A percentile compares a stretch with the other conserved stretches of the same genome.
These are phyloP conservation scores for Holotrichia oblita DNA, from an alignment of 1,140 invertebrate genomes.

Conservation along the genomic window DNA sequence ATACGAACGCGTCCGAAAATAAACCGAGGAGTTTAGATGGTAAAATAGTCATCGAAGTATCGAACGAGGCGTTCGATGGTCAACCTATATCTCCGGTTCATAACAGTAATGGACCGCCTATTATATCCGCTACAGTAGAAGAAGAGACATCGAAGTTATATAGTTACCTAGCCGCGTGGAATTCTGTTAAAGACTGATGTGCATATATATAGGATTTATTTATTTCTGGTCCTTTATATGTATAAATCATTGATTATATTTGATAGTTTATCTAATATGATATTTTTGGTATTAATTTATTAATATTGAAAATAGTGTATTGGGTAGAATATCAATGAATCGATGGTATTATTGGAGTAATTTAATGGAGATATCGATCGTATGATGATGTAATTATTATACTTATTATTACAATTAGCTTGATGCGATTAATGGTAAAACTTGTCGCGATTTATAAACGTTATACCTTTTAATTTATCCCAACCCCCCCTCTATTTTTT, in stretches of 20 bases:
- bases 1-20: conserved; percentile 51
- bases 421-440: background rate
- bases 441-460: background rate
- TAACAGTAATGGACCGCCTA: background rate
- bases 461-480: background rate
- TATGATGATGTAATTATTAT: conserved; percentile 5
- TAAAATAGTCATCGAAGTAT: conserved; percentile 58
- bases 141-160: conserved; percentile 32
- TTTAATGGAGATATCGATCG: background rate
- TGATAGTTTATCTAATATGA: too few species aligned
- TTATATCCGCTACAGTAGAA: conserved; percentile 7
- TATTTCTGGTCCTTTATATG: conserved; percentile 37
- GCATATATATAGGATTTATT: conserved; percentile 39
- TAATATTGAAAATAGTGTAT: too few species aligned
- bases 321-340: too few species aligned
- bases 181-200: conserved; percentile 40
- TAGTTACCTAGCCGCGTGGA: conserved; percentile 33
- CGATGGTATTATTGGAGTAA: background rate
- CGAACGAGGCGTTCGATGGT: conserved; percentile 56
- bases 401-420: background rate
- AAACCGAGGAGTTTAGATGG: conserved; percentile 56
- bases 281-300: too few species aligned
- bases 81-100: background rate
- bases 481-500: background rate
- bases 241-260: background rate